Base-by-base conservation (phyloP, 2,888 invertebrate genomes). In the Tetramorium bicarinatum region DNA sequence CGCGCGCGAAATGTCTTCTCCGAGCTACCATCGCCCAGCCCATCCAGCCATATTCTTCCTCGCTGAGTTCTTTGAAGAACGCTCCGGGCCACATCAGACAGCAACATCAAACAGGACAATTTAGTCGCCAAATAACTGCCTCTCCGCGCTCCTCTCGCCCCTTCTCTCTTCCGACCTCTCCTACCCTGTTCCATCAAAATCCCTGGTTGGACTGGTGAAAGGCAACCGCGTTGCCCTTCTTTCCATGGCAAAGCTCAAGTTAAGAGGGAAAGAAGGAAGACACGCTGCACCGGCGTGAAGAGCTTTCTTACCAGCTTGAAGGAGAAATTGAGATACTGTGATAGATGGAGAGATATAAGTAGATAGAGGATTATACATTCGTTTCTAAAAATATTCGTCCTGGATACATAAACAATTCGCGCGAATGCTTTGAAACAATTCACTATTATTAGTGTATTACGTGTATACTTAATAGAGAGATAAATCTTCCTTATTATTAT, bases 61-160 rank as follows among this genome's bases (percentile, higher is more conserved):
- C 82, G 66, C 38, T 54, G 21, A 38, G 38, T 62, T 86, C 85
- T 87, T 87, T 87, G 89, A 89, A 89, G 59, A 34, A 85, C 41
- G 80, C 87, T 80, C 34, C 83, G 21, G 80, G 88, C 91, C 25
- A 61, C 79, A 90, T 91, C 92, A 91, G 83, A 87, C 89, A 86
- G 81, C 87, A 88, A 91, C 92, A 92, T 92, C 92, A 93, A 93
- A 93, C 91, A 89, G 89, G 88, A 92, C 91, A 91, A 93, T 93
- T 93, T 93, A 91, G 90, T 91, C 91, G 88, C 89, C 91, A 90
- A 93, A 93, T 90, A 93, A 92, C 87, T 87, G 83, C 71, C 80
- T 62, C 71, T 82, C 64, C 71, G 41, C 62, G 64, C 72, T 86
- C 82, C 67, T 67, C 29, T 41, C 2, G 15, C n/a, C 3, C 18